A percentile compares a stretch with the other conserved stretches of the same genome.
Conservation (phyloP, 2,888 invertebrate species). For the Lymantria dispar region DNA sequence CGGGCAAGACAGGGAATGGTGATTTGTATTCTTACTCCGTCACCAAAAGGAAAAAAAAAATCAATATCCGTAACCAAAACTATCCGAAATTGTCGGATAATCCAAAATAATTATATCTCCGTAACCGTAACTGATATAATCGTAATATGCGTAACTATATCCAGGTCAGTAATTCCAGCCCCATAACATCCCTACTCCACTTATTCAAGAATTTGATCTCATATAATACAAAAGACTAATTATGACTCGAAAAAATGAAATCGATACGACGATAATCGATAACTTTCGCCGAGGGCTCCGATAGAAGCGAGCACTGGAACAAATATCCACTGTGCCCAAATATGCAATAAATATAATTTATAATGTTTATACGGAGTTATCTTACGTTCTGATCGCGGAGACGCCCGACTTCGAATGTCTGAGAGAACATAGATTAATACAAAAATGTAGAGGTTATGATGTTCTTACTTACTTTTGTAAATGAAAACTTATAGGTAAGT, state of each 20-base stretch:
- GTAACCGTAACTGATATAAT: no score
- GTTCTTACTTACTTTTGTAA: neutral
- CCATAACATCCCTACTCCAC: no score
- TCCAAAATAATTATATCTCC: no score
- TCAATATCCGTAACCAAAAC: no score
- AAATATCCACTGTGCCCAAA: constrained; percentile 66
- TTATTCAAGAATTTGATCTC: neutral
- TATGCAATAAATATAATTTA: constrained; percentile 81
- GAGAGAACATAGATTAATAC: constrained; percentile 42
- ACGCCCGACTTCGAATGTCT: constrained; percentile 57
- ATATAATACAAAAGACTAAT: constrained; percentile 11
- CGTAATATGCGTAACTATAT: no score
- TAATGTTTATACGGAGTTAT: constrained; percentile 74
- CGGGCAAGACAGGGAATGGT: no score
- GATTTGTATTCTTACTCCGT: no score
- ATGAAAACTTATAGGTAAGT: no score
- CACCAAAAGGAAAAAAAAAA: no score
- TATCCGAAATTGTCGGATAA: no score
- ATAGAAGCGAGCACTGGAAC: constrained; percentile 58
- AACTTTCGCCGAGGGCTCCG: constrained; percentile 49
- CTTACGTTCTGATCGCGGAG: constrained; percentile 63
- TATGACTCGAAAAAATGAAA: constrained; percentile 27
- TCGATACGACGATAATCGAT: constrained; percentile 37
- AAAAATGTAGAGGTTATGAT: constrained; percentile 10
- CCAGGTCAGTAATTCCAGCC: no score